Percentiles rank a stretch among this genome's conserved stretches.
Evolutionary conservation across 1,140 invertebrate species (phyloP).

Genomic region (Cherax quadricarinatus): DNA sequence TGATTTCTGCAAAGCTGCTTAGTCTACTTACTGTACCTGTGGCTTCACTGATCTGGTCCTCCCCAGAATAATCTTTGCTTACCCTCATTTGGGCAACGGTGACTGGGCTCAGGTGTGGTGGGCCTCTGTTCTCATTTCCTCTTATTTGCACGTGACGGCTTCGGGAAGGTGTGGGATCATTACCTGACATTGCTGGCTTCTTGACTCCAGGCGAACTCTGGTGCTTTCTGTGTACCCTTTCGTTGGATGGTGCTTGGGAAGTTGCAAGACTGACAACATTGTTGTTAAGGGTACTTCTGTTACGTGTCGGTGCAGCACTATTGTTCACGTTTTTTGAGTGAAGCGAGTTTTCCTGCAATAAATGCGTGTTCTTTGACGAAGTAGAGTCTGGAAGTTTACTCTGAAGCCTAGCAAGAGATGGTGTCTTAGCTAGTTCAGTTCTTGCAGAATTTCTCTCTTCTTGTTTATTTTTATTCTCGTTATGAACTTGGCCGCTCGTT

Average conservation of each 20-base stretch:
- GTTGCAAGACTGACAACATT: not conserved
- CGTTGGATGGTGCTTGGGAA: constrained; percentile 6
- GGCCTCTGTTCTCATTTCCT: not conserved
- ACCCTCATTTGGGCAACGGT: not conserved
- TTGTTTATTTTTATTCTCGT: not conserved
- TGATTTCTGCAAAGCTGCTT: not conserved
- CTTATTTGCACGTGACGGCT: not conserved
- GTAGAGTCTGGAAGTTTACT: not conserved
- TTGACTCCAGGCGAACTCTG: not conserved
- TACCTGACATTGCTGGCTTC: not conserved
- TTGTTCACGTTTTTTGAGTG: not conserved
- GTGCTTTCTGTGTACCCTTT: not conserved
- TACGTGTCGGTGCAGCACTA: not conserved
- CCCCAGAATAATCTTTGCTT: not conserved
- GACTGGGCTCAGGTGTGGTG: not conserved
- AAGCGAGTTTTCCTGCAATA: not conserved
- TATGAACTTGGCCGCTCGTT: not conserved
- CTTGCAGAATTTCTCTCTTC: not conserved
- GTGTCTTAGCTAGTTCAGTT: not conserved
- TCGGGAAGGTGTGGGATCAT: not conserved
- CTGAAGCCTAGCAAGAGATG: not conserved
- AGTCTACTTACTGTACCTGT: not conserved
- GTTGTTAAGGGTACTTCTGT: not conserved
- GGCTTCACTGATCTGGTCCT: not conserved
- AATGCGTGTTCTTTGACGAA: not conserved